Conservation (phyloP, 2,888 invertebrate genomes). For the Cryptosula pallasiana region DNA sequence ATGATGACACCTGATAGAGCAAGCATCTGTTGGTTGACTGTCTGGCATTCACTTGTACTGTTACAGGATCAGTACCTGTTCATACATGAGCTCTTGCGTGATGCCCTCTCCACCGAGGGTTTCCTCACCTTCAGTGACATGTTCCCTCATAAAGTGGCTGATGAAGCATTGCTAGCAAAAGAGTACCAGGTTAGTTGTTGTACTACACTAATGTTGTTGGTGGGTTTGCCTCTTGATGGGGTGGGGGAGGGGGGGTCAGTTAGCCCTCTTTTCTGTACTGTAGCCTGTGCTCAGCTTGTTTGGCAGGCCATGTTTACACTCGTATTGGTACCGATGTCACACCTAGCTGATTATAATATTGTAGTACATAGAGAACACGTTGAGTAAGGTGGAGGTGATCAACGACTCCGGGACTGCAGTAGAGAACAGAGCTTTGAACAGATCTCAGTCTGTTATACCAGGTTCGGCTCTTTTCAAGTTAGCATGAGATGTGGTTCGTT, state of each 20-base stretch:
- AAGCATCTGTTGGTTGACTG: too few relatives aligned
- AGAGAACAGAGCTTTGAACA: background rate
- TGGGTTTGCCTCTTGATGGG: too few relatives aligned
- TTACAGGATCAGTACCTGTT: conserved; percentile 16
- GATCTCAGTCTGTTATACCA: background rate
- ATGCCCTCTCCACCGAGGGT: background rate
- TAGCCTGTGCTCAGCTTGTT: too few relatives aligned
- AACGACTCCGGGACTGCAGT: background rate
- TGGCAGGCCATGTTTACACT: too few relatives aligned
- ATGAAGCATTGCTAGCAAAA: background rate
- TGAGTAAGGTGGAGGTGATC: background rate
- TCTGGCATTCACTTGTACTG: too few relatives aligned
- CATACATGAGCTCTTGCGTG: background rate
- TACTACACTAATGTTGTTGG: too few relatives aligned
- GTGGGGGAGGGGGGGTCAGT: too few relatives aligned
- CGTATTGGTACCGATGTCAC: too few relatives aligned
- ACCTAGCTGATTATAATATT: too few relatives aligned
- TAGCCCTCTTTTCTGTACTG: too few relatives aligned
- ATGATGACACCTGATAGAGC: too few relatives aligned
- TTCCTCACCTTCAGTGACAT: conserved; percentile 4
- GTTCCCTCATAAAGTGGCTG: background rate
- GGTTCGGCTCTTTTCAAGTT: background rate
- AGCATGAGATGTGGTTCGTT: background rate
- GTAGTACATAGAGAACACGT: conserved; percentile 14
- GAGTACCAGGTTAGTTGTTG: background rate